phyloP scores from a whole-genome alignment of 2,797 vertebrate species.

The Poeciliopsis presidionis region DNA sequence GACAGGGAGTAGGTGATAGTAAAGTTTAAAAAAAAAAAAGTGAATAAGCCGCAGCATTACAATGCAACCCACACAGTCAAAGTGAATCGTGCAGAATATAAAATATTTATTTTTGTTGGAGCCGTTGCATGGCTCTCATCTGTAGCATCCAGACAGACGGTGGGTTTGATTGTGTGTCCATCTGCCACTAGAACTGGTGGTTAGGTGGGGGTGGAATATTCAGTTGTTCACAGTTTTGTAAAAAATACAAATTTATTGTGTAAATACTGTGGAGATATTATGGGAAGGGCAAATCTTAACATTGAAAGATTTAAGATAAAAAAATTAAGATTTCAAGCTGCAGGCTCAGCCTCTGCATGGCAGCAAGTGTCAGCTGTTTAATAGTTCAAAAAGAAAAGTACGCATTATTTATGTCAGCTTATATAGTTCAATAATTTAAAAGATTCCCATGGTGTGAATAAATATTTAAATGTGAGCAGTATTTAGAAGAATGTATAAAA shows the following conservation, averaged over 20 bases:
- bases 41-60: conserved; percentile 35
- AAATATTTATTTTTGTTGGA: conserved; percentile 39
- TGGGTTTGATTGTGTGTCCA: conserved; percentile 11
- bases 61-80: conserved; percentile 44
- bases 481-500: background rate
- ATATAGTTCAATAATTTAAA: background rate
- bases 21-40: conserved; percentile 18
- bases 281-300: background rate
- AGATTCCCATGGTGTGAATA: background rate
- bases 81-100: conserved; percentile 37
- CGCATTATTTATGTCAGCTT: background rate
- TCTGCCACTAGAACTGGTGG: background rate
- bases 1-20: conserved; percentile 38
- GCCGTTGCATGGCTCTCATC: conserved; percentile 24
- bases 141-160: conserved; percentile 11
- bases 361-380: background rate
- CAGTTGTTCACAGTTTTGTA: background rate
- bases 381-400: background rate
- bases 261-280: conserved; percentile 10
- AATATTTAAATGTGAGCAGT: background rate
- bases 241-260: background rate
- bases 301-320: background rate
- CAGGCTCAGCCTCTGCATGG: background rate
- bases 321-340: background rate
- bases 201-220: background rate